Evolutionary conservation across 2,797 vertebrate species (phyloP), one percentile per base, ranked within the genome.

Genomic region (Anas bernieri): DNA sequence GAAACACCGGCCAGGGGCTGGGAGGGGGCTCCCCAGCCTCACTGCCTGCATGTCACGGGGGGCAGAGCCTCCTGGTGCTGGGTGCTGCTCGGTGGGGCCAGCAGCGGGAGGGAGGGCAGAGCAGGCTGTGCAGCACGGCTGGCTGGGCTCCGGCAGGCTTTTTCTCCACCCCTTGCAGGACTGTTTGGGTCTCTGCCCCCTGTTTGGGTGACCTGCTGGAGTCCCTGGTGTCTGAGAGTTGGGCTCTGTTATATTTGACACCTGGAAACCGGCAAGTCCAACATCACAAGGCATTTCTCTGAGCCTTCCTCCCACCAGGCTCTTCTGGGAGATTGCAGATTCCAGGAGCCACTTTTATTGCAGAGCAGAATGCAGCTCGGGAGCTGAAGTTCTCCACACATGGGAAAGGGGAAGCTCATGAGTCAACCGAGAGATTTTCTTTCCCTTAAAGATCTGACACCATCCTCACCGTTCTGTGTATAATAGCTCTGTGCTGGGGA

Each of bases 41-140:
- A 22, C 43, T 1, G 0, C 25, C 33, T 4, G 0, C 5, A 17
- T 1, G 2, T 7, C 52, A 21, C 0, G 0, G 26, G 23, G 75
- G 77, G 13, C 50, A 84, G 46, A 45, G 56, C 56, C 48, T 31
- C 25, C 18, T 0, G 28, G 18, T 10, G 17, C 62, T 13, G 61
- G 61, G 59, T 26, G 13, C 31, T 25, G 41, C 15, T 25, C 64
- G 8, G 6, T 33, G 64, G 43, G 14, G 14, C 4, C 30, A 5
- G 45, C 67, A 50, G 17, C 0, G 7, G 37, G 56, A 55, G 58
- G 26, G 46, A 58, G 37, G 37, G 59, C 41, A 67, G 48, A 50
- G 9, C 45, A 56, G 58, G 37, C 39, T 11, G 21, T 31, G 63
- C n/a, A 59, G 56, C 25, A 11, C 23, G 41, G 54, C n/a, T 39